Evolutionary conservation across 53 echinoderm and acorn worm species (phyloP).

Genomic region (Echinometra lucunter): DNA sequence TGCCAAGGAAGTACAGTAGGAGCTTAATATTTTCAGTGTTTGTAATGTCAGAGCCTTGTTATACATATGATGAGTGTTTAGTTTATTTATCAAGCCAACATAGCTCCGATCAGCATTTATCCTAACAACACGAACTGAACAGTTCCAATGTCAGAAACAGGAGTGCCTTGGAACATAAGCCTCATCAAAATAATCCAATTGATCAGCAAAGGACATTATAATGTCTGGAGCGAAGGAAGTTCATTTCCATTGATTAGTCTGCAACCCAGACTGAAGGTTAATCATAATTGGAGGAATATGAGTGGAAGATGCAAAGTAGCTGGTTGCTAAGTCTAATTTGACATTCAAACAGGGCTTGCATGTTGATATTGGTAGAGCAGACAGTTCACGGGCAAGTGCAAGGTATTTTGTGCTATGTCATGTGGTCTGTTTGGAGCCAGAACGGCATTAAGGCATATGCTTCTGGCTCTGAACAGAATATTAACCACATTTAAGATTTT

Average conservation of each 20-base stretch:
- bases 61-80: not conserved
- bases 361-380: too few relatives aligned
- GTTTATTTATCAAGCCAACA: not conserved
- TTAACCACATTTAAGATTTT: too few relatives aligned
- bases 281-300: not conserved
- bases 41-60: not conserved
- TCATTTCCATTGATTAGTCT: slow-evolving; percentile 38
- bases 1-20: too few relatives aligned
- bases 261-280: not conserved
- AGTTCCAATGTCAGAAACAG: not conserved
- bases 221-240: not conserved
- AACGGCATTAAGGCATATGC: too few relatives aligned
- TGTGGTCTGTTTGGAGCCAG: too few relatives aligned
- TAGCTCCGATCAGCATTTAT: not conserved
- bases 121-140: not conserved
- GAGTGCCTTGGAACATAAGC: not conserved
- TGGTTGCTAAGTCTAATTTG: not conserved
- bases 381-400: too few relatives aligned
- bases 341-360: too few relatives aligned
- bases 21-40: not conserved
- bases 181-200: slow-evolving; percentile 40
- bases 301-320: not conserved
- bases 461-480: too few relatives aligned
- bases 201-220: not conserved
- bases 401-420: too few relatives aligned